Percentiles rank a stretch among this genome's conserved stretches.
These are phyloP conservation scores for Hydropsyche tenuis DNA, from an alignment of 1,140 invertebrate genomes.

Conservation along the genomic window DNA sequence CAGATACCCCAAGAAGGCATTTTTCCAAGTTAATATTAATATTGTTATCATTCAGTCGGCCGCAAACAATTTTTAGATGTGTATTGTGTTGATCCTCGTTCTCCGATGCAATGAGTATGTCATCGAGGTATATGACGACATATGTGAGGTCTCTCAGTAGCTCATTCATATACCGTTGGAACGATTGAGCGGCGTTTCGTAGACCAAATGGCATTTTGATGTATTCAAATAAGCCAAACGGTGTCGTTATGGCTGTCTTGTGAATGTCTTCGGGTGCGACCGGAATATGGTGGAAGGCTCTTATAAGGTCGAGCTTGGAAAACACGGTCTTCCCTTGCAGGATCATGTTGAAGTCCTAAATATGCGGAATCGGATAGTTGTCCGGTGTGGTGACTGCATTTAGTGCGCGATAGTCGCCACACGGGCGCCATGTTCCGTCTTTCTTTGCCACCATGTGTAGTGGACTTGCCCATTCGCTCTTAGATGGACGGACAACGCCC, in stretches of 20 bases:
- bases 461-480: neutral
- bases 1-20: too few species aligned
- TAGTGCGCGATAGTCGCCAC: conserved; percentile 60
- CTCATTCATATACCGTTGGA: too few species aligned
- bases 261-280: conserved; percentile 52
- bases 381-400: conserved; percentile 57
- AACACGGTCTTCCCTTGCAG: conserved; percentile 55
- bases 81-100: too few species aligned
- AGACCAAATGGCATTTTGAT: neutral
- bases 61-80: too few species aligned
- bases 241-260: conserved; percentile 56
- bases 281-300: too few species aligned
- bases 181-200: neutral
- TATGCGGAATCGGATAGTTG: conserved; percentile 55
- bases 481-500: neutral
- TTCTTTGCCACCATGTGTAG: conserved; percentile 55
- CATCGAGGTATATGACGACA: too few species aligned
- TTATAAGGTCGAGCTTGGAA: conserved; percentile 52
- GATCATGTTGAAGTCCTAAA: conserved; percentile 53
- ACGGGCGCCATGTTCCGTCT: conserved; percentile 54
- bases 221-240: conserved; percentile 47
- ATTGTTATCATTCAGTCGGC: too few species aligned
- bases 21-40: too few species aligned
- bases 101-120: too few species aligned
- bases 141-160: too few species aligned